These are phyloP conservation scores for Ormyrus labotus DNA, from an alignment of 2,888 invertebrate species.

Conservation along the genomic window DNA sequence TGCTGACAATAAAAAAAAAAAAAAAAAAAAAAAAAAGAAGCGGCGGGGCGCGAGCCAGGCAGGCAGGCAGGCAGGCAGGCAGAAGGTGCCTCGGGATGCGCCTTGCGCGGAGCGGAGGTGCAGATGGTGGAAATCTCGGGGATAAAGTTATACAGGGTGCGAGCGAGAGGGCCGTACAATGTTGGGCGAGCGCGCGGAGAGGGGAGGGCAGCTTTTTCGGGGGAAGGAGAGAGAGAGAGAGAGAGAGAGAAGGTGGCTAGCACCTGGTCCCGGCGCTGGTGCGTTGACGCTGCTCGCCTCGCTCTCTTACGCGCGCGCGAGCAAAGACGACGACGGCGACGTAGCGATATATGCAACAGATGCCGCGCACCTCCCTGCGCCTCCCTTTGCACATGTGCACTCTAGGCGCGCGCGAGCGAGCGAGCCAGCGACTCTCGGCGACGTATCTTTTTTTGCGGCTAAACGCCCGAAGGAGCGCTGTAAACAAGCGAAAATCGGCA, in stretches of 20 bases:
- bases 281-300: not conserved
- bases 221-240: constrained; percentile 30
- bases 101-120: constrained; percentile 58
- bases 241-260: constrained; percentile 69
- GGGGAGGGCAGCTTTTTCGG: constrained; percentile 60
- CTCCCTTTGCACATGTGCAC: constrained; percentile 61
- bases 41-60: not conserved
- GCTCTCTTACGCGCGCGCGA: too few relatives aligned
- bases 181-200: constrained; percentile 1
- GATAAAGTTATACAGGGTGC: constrained; percentile 59
- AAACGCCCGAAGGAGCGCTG: too few relatives aligned
- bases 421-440: not conserved
- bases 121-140: constrained; percentile 70
- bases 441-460: not conserved
- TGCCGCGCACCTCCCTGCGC: constrained; percentile 64
- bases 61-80: not conserved
- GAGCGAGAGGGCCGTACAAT: constrained; percentile 5
- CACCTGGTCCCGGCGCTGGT: constrained; percentile 66
- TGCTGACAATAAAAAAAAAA: too few relatives aligned
- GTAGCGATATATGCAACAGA: constrained; percentile 69
- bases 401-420: constrained; percentile 3
- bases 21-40: not conserved
- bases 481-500: too few relatives aligned
- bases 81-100: constrained; percentile 50
- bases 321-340: constrained; percentile 60